Evolutionary conservation across 2,113 vertebrate species (phyloP).

Genomic region (Phrynocephalus versicolor): DNA sequence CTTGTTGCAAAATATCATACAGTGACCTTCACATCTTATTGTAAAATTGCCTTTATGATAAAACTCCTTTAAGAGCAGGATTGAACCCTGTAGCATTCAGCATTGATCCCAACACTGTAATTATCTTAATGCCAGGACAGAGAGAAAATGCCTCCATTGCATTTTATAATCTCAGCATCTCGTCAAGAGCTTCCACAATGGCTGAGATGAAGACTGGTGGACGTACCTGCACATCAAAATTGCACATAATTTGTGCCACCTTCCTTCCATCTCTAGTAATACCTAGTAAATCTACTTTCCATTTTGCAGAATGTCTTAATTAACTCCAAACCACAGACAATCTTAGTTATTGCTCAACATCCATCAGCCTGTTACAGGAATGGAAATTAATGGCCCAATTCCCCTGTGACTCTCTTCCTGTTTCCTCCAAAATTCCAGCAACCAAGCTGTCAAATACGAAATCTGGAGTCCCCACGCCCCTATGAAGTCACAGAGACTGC

Average conservation of each 20-base stretch:
- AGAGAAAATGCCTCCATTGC: not conserved
- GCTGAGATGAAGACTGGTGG: not conserved
- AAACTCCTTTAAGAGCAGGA: not conserved
- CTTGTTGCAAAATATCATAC: too few relatives aligned
- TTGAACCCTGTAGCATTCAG: not conserved
- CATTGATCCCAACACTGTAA: not conserved
- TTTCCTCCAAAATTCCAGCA: not conserved
- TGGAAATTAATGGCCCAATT: not conserved
- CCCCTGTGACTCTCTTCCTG: accelerated
- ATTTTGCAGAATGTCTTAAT: not conserved
- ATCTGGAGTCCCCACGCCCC: slow-evolving; percentile 40
- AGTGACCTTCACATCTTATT: not conserved
- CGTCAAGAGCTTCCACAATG: not conserved
- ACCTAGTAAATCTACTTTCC: not conserved
- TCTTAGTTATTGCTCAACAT: not conserved
- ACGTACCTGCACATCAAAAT: not conserved
- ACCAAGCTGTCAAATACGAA: not conserved
- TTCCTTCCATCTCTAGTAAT: not conserved
- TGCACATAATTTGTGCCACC: not conserved
- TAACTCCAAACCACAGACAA: not conserved
- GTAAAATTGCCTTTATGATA: not conserved
- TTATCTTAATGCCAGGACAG: not conserved
- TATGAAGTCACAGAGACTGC: not conserved
- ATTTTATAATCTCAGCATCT: not conserved
- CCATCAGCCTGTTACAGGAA: not conserved